These are phyloP conservation scores for Gortyna flavago DNA, from an alignment of 2,888 invertebrate species.

Conservation along the genomic window DNA sequence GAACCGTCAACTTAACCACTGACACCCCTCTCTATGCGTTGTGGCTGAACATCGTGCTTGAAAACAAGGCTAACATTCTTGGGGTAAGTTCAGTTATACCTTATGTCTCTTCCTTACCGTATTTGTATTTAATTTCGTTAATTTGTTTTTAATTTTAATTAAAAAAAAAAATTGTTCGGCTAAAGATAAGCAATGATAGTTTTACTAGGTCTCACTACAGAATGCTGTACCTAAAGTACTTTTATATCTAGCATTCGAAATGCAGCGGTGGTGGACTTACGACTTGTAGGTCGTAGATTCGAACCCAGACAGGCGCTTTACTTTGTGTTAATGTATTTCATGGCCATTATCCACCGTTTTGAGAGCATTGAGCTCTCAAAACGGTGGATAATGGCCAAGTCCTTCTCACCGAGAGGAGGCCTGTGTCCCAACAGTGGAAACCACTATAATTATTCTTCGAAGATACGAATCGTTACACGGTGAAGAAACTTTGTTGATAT, in stretches of 20 bases:
- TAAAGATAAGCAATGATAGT: not conserved
- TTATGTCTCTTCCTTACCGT: not conserved
- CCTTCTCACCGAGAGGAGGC: not conserved
- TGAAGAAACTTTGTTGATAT: conserved; percentile 20
- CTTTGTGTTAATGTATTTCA: not conserved
- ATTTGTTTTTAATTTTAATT: not conserved
- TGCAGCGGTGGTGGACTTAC: not conserved
- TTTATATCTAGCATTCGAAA: not conserved
- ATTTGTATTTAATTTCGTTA: not conserved
- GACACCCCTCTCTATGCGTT: conserved; percentile 89
- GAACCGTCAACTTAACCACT: conserved; percentile 87
- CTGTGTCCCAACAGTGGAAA: not conserved
- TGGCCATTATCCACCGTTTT: too few relatives aligned
- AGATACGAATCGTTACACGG: not conserved
- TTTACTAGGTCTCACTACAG: not conserved
- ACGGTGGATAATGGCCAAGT: not conserved
- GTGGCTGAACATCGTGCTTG: conserved; percentile 89
- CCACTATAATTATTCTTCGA: not conserved
- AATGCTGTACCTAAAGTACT: not conserved
- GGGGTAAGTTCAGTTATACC: conserved; percentile 84
- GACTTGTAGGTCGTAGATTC: not conserved
- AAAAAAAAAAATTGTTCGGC: not conserved
- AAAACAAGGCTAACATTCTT: conserved; percentile 89
- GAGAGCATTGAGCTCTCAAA: too few relatives aligned
- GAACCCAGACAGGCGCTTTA: not conserved